These are phyloP conservation scores for Psittacula derbiana DNA, from an alignment of 2,797 vertebrate genomes.

Conservation along the genomic window DNA sequence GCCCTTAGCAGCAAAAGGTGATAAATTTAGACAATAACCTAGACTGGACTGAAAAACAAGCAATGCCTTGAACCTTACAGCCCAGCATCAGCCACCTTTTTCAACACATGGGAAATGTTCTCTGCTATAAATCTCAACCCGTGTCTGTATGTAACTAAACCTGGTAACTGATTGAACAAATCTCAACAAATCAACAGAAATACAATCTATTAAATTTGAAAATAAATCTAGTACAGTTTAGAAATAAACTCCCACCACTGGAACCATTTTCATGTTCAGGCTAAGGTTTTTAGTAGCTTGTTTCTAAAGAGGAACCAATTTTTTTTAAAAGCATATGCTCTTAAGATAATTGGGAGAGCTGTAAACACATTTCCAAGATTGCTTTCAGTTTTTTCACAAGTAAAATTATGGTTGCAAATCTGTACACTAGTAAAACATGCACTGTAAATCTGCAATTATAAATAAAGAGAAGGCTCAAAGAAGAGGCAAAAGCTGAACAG, in stretches of 20 bases:
- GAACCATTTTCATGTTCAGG: conserved; percentile 18
- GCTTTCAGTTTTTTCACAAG: neutral
- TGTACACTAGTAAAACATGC: neutral
- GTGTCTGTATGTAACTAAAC: neutral
- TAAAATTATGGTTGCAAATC: neutral
- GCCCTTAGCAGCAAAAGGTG: neutral
- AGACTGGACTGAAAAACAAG: neutral
- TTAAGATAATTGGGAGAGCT: neutral
- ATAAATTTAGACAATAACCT: neutral
- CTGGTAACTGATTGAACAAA: neutral
- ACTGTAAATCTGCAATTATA: neutral
- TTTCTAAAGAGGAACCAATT: neutral
- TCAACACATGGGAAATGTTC: neutral
- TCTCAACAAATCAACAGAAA: conserved; percentile 17
- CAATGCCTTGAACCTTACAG: neutral
- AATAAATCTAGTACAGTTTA: neutral
- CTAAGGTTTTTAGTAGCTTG: neutral
- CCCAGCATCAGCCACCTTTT: neutral
- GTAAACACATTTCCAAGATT: neutral
- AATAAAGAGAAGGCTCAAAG: neutral
- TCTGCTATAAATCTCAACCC: conserved; percentile 6
- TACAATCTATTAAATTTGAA: neutral
- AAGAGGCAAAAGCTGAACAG: neutral
- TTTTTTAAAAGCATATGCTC: neutral
- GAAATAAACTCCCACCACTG: neutral